These are phyloP conservation scores for Crax fasciolata DNA, from an alignment of 2,797 vertebrate species.

Conservation along the genomic window DNA sequence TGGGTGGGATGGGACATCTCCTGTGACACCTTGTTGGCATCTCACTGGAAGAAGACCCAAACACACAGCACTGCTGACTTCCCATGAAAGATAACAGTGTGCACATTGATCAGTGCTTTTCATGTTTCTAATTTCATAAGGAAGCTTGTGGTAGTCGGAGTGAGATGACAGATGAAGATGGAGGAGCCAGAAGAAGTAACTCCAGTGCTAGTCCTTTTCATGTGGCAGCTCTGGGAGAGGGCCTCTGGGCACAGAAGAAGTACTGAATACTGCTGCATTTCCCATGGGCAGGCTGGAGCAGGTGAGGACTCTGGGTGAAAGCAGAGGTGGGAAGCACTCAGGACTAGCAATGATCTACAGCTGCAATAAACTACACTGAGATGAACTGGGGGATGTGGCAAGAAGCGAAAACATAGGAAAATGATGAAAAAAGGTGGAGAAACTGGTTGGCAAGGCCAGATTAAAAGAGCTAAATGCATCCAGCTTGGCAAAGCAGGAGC, in stretches of 20 bases:
- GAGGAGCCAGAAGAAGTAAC: not conserved
- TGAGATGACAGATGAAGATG: not conserved
- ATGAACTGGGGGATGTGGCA: rapidly evolving
- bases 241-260: not conserved
- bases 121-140: not conserved
- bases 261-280: not conserved
- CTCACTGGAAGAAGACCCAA: not conserved
- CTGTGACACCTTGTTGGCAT: rapidly evolving
- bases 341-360: not conserved
- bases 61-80: not conserved
- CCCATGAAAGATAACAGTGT: not conserved
- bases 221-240: not conserved
- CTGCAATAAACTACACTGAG: not conserved
- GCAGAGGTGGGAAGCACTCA: not conserved
- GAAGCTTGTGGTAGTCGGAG: not conserved
- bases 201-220: rapidly evolving
- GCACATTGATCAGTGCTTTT: not conserved
- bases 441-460: not conserved
- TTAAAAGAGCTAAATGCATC: not conserved
- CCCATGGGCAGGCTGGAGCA: not conserved
- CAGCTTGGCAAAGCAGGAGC: not conserved
- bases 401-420: not conserved
- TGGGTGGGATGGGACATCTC: rapidly evolving
- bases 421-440: not conserved
- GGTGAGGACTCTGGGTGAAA: not conserved